Base-by-base conservation (phyloP, 2,888 invertebrate species). In the Frankliniella intonsa region DNA sequence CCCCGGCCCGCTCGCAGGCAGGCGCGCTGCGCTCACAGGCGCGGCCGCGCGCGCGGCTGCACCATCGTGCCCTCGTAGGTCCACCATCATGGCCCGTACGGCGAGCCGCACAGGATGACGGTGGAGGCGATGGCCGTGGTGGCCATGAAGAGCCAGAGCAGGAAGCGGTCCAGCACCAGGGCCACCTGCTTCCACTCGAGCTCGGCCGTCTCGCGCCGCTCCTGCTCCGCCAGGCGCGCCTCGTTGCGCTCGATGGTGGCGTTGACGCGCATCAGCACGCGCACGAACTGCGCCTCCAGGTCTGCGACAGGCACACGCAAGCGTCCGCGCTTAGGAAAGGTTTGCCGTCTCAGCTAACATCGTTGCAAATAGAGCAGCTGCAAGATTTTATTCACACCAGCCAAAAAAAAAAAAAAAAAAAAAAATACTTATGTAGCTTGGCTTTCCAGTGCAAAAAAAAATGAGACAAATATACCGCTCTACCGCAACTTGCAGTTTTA, bases 161-260 rank as follows among this genome's bases (percentile, higher is more conserved):
- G 90, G 7, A 94, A 91, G 69, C 94, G 90, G 87, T 97, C 97
- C 83, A 95, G 92, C 19, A 97, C 95, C 82, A 96, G 91, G 0
- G 96, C 95, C 83, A 94, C 91, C 86, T 92, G 92, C 85, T 92
- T 94, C 96, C 96, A 97, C 87, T 97, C 96, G 82, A 94, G 89
- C 86, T 94, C 94, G 83, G 94, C 93, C 81, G 93, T 90, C 86
- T 96, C 95, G 82, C 93, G 90, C 81, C 93, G 90, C 86, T 96
- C 95, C 87, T 93, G 94, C 85, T 95, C 94, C 0, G 92, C 91
- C 11, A 95, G 90, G 8, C 96, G 91, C 86, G 92, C 91, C 87
- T 95, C 95, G 88, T 94, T 95, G 81, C 92, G 89, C 85, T 96
- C 95, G 83, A 95, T 94, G 8, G 94, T 95, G 84, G 91, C 90